Conservation (phyloP, 2,113 vertebrate genomes). For the Anolis carolinensis region DNA sequence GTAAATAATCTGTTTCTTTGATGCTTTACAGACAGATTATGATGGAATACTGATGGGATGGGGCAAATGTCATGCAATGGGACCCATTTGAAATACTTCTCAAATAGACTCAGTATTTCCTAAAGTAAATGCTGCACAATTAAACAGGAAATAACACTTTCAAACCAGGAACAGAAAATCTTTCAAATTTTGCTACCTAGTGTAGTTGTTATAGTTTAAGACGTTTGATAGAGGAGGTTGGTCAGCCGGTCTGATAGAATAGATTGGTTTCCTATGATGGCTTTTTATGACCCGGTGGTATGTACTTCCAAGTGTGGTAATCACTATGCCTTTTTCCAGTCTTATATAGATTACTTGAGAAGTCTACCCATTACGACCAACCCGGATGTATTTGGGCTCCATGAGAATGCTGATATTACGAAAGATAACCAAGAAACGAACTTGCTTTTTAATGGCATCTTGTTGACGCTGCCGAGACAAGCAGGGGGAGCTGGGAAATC, state of each 20-base stretch:
- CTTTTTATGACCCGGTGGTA: neutral
- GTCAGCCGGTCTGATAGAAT: neutral
- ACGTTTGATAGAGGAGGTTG: too few relatives aligned
- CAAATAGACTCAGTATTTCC: too few relatives aligned
- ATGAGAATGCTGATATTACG: conserved; percentile 92
- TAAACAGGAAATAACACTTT: too few relatives aligned
- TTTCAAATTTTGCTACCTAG: too few relatives aligned
- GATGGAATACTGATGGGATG: too few relatives aligned
- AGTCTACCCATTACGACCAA: conserved; percentile 84
- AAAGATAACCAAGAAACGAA: conserved; percentile 96
- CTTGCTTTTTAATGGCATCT: conserved; percentile 86
- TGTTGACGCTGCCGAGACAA: conserved; percentile 90
- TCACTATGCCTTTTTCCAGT: conserved; percentile 70
- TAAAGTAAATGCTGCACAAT: too few relatives aligned
- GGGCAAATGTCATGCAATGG: too few relatives aligned
- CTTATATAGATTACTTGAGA: conserved; percentile 85
- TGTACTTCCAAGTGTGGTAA: neutral
- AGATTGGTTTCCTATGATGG: neutral
- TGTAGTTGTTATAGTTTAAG: too few relatives aligned
- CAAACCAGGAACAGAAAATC: too few relatives aligned
- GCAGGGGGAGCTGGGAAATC: conserved; percentile 84
- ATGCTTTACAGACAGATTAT: too few relatives aligned
- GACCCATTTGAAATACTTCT: too few relatives aligned
- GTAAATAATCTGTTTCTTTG: too few relatives aligned
- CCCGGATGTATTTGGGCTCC: conserved; percentile 91